Conservation (phyloP, 2,113 vertebrate genomes). For the Xerus inauris region DNA sequence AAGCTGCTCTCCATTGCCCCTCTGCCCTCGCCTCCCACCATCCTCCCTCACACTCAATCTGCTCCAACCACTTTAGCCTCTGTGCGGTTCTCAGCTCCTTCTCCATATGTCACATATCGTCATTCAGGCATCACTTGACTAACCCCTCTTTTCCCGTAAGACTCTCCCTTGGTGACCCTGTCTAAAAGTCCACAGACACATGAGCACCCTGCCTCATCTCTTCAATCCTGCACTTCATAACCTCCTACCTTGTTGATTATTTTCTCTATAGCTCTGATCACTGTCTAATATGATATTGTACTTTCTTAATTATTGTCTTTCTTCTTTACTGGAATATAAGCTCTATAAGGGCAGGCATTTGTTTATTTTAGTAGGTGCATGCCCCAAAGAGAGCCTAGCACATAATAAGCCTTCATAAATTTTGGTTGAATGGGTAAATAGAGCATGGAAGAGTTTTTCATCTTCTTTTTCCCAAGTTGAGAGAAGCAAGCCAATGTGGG, state of each 20-base stretch:
- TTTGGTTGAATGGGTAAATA: not conserved
- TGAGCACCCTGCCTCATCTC: not conserved
- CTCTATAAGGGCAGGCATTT: not conserved
- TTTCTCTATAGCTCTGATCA: not conserved
- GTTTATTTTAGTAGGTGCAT: not conserved
- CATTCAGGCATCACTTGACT: not conserved
- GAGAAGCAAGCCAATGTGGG: not conserved
- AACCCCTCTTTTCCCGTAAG: not conserved
- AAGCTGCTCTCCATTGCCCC: rapidly evolving
- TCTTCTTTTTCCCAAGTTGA: not conserved
- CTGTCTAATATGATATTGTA: not conserved
- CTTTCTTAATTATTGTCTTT: not conserved
- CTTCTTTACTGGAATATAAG: not conserved
- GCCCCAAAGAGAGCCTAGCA: not conserved
- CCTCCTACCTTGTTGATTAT: not conserved
- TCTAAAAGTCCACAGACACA: not conserved
- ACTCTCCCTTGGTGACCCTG: not conserved
- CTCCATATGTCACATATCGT: not conserved
- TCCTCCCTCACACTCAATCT: not conserved
- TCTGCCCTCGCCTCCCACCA: not conserved
- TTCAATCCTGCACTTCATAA: not conserved
- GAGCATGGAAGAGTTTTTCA: not conserved
- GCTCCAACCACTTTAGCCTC: not conserved
- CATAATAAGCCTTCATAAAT: not conserved
- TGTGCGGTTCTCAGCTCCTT: not conserved